Evolutionary conservation across 1,140 invertebrate genomes (phyloP).

Genomic region (Brachionus calyciflorus): DNA sequence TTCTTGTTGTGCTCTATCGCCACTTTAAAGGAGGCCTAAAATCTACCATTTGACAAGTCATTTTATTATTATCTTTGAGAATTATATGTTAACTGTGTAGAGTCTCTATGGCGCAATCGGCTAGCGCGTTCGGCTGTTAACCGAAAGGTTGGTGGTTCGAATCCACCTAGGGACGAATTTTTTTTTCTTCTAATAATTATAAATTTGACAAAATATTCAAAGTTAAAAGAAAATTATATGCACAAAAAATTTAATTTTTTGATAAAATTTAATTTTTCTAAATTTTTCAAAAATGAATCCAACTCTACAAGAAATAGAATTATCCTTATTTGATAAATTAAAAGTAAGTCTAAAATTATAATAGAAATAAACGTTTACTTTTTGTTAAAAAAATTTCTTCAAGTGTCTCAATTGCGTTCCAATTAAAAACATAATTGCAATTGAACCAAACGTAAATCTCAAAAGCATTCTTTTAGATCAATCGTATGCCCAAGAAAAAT

Average conservation of each 20-base stretch:
- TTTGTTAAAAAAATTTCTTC: not conserved
- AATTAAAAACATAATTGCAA: not conserved
- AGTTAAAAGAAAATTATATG: no score
- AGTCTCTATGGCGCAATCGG: not conserved
- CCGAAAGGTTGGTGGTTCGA: not conserved
- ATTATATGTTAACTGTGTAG: no score
- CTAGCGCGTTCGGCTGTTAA: not conserved
- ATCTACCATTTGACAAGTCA: no score
- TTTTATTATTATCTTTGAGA: no score
- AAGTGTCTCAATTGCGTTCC: not conserved
- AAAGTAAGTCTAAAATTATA: not conserved
- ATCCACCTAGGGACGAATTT: not conserved
- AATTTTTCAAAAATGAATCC: constrained; percentile 7
- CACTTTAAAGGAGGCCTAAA: no score
- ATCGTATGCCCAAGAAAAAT: constrained; percentile 11
- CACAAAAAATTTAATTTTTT: no score
- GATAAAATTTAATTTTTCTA: no score
- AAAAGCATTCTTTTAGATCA: constrained; percentile 24
- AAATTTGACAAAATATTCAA: no score
- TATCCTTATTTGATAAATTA: not conserved
- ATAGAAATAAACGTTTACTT: not conserved
- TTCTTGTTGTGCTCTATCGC: no score
- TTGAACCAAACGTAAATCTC: not conserved
- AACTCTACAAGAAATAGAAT: not conserved
- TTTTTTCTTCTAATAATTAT: not conserved